Evolutionary conservation across 2,888 invertebrate genomes (phyloP).

Genomic region (Tachystola acroxantha): DNA sequence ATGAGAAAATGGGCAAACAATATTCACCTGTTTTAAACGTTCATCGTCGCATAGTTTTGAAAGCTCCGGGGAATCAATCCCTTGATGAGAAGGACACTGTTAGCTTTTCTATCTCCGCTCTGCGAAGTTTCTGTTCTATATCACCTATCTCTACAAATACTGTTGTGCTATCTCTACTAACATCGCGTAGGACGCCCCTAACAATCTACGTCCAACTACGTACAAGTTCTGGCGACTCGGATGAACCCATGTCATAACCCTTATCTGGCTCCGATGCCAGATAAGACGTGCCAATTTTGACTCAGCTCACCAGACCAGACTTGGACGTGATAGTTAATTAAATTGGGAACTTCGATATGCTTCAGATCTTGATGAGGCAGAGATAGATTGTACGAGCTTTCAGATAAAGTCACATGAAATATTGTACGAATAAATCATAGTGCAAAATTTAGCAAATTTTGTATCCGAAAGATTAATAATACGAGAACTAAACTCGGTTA

Average conservation of each 20-base stretch:
- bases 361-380: slow-evolving; percentile 43
- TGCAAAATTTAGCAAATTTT: slow-evolving; percentile 13
- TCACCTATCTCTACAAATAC: too few species aligned
- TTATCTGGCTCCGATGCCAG: slow-evolving; percentile 38
- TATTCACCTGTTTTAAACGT: too few species aligned
- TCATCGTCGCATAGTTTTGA: too few species aligned
- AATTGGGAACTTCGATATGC: slow-evolving; percentile 45
- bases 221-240: slow-evolving; percentile 27
- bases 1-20: too few species aligned
- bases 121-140: too few species aligned
- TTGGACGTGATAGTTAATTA: slow-evolving; percentile 52
- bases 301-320: slow-evolving; percentile 31
- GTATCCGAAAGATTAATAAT: slow-evolving; percentile 9
- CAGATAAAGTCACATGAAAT: slow-evolving; percentile 11
- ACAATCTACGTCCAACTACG: slow-evolving; percentile 26
- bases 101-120: too few species aligned
- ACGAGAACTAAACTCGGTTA: slow-evolving; percentile 3
- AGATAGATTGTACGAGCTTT: slow-evolving; percentile 32
- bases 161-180: slow-evolving; percentile 19
- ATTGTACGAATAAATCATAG: slow-evolving; percentile 6
- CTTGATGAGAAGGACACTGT: too few species aligned
- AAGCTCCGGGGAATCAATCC: too few species aligned
- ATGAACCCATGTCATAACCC: slow-evolving; percentile 49
- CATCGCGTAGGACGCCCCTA: slow-evolving; percentile 13
- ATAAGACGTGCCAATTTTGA: slow-evolving; percentile 58